phyloP scores from a whole-genome alignment of 2,113 vertebrate species.

The Pavo muticus region DNA sequence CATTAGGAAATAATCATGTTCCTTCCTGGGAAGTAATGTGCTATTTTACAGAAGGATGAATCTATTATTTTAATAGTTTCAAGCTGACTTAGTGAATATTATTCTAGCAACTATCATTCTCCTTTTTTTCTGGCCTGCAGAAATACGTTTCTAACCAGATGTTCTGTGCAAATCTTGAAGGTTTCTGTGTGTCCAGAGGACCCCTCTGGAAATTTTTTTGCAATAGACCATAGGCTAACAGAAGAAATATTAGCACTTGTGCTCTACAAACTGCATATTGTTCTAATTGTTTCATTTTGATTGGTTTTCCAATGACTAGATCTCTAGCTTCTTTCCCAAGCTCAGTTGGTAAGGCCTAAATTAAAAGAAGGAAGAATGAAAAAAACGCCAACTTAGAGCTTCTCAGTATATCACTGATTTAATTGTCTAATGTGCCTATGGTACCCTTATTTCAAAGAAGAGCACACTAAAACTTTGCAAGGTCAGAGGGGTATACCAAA shows the following conservation, averaged over 20 bases:
- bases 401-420: not conserved
- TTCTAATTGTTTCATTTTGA: not conserved
- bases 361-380: not conserved
- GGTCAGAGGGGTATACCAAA: not conserved
- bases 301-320: not conserved
- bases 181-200: not conserved
- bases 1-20: conserved; percentile 8
- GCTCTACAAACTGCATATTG: not conserved
- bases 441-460: not conserved
- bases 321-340: not conserved
- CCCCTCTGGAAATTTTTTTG: not conserved
- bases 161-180: not conserved
- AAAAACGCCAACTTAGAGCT: not conserved
- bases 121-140: not conserved
- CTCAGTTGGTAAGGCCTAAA: not conserved
- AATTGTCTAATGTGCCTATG: not conserved
- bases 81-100: not conserved
- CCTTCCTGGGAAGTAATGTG: not conserved
- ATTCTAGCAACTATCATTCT: not conserved
- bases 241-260: not conserved
- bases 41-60: not conserved
- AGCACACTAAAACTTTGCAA: not conserved
- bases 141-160: not conserved
- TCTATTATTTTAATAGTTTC: not conserved
- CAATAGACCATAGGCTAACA: not conserved